Evolutionary conservation across 2,888 invertebrate species (phyloP).

Genomic region (Nasonia oneida): DNA sequence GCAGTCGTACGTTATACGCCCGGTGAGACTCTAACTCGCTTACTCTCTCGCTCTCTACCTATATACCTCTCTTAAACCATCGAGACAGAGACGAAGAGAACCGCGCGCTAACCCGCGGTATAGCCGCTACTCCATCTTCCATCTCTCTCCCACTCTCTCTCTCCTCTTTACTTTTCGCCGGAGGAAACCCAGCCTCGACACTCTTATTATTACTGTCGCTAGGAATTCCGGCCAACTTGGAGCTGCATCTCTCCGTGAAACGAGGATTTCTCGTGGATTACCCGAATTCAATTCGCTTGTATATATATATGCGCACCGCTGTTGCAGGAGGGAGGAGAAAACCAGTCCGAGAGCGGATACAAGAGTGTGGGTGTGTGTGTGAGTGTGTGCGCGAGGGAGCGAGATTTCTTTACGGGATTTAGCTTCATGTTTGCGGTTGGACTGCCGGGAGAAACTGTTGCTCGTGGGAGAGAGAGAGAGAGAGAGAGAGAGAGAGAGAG

Average conservation of each 20-base stretch:
- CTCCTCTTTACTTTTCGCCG: conserved; percentile 29
- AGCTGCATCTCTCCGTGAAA: conserved; percentile 9
- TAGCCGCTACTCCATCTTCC: conserved; percentile 28
- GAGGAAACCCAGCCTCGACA: conserved; percentile 41
- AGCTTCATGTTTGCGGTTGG: conserved; percentile 36
- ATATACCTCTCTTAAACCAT: conserved; percentile 6
- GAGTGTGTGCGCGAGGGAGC: neutral
- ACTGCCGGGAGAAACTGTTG: conserved; percentile 27
- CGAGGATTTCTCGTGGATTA: conserved; percentile 60
- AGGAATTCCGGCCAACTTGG: conserved; percentile 43
- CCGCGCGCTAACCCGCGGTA: neutral
- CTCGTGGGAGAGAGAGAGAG: conserved; percentile 5
- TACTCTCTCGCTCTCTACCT: conserved; percentile 37
- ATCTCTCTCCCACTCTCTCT: conserved; percentile 21
- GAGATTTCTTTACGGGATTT: conserved; percentile 33
- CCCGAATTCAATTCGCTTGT: conserved; percentile 51
- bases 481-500: neutral
- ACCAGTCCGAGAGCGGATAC: neutral
- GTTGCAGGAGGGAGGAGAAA: neutral
- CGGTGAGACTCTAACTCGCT: conserved; percentile 48
- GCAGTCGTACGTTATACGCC: conserved; percentile 55
- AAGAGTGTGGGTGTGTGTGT: neutral
- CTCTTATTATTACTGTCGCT: conserved; percentile 62
- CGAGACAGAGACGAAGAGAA: neutral
- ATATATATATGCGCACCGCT: neutral